Evolutionary conservation across 2,113 vertebrate genomes (phyloP), one percentile per base, ranked within the genome.

Genomic region (Aplodontia rufa): DNA sequence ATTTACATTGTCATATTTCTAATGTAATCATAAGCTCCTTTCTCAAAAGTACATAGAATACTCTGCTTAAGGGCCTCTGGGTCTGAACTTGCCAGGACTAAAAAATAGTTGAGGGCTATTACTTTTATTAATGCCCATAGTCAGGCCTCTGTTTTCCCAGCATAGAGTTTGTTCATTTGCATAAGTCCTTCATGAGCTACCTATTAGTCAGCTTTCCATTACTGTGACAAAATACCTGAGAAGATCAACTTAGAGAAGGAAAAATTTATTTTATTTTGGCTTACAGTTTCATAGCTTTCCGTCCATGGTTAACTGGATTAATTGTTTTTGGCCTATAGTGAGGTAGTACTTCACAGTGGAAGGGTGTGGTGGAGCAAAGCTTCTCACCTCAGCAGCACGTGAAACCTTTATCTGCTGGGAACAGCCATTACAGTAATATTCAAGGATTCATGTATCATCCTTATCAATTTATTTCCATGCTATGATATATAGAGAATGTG

Each of bases 1-100:
- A 93, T 87, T 78, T 92, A 79, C 26, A 69, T 19, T 19, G 55
- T 80, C n/a, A 76, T 75, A n/a, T n/a, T n/a, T n/a, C n/a, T n/a
- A n/a, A n/a, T n/a, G n/a, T n/a, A 82, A 86, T 90, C 69, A 85
- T 58, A 95, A 62, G 49, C 28, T 84, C 40, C 40, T 92, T 95
- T 90, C 42, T 79, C 76, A 79, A 20, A 74, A 53, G 16, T 78
- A 82, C 22, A 19, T 72, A 58, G 45, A 37, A 62, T 69, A 80
- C n/a, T 83, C 32, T 90, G 19, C 76, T 75, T 24, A 82, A 84
- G 49, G 55, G 35, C 51, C 42, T 92, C 76, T 82, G 32, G 17
- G 11, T 86, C 69, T 90, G 45, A 62, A 62, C 49, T 69, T 96
- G 58, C 28, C 71, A 90, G 24, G 58, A 83, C 64, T 90, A 90